Evolutionary conservation across 1,140 invertebrate species (phyloP).

Genomic region (Telenomus remus): DNA sequence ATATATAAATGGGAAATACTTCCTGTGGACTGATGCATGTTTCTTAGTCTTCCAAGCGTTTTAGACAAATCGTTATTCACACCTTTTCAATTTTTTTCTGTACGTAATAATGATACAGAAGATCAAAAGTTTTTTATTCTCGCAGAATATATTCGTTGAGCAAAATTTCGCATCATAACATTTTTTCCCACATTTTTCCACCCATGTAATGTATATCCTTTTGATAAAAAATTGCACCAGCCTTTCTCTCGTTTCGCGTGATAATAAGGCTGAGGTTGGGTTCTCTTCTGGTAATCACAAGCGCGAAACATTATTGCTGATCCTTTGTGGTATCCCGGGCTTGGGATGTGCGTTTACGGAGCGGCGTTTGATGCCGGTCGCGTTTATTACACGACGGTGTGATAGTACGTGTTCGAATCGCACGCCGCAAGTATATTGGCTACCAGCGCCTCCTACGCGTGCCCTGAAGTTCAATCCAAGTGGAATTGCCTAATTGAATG

Average conservation of each 20-base stretch:
- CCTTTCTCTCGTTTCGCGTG: slow-evolving; percentile 61
- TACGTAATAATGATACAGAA: neutral
- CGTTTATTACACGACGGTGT: slow-evolving; percentile 2
- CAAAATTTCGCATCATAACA: too few relatives aligned
- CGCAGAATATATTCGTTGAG: too few relatives aligned
- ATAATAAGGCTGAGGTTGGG: slow-evolving; percentile 39
- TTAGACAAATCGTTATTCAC: too few relatives aligned
- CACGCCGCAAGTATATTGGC: slow-evolving; percentile 14
- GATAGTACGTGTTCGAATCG: slow-evolving; percentile 44
- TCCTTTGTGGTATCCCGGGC: neutral
- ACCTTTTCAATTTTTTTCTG: too few relatives aligned
- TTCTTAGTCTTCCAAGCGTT: slow-evolving; percentile 1
- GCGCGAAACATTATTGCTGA: slow-evolving; percentile 7
- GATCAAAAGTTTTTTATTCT: too few relatives aligned
- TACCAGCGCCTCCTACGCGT: slow-evolving; percentile 33
- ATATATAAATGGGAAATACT: slow-evolving; percentile 22
- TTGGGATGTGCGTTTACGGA: neutral
- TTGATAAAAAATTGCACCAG: neutral
- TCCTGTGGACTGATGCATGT: slow-evolving; percentile 19
- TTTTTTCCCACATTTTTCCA: too few relatives aligned
- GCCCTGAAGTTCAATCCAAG: slow-evolving; percentile 12
- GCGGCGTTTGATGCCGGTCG: neutral
- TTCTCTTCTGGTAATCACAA: slow-evolving; percentile 19
- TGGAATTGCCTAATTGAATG: slow-evolving; percentile 54
- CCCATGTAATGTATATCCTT: neutral